These are phyloP conservation scores for Coreius guichenoti DNA, from an alignment of 2,797 vertebrate species.

Conservation along the genomic window DNA sequence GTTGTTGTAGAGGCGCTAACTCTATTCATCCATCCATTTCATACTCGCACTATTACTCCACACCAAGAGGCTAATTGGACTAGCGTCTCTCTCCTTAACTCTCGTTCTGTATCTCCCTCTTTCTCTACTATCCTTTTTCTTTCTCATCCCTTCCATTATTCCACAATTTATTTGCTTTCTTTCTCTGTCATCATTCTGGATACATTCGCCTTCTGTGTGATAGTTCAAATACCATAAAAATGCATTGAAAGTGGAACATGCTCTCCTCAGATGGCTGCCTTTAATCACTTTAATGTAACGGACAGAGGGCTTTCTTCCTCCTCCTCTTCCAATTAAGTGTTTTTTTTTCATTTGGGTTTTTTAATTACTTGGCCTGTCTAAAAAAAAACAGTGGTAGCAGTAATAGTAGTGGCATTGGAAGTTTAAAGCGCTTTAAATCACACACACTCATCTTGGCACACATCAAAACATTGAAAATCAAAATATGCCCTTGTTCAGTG, in stretches of 20 bases:
- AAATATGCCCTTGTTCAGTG: not conserved
- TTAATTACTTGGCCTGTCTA: slow-evolving; percentile 38
- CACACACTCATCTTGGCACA: not conserved
- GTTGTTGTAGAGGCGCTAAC: slow-evolving; percentile 42
- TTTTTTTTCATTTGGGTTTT: not conserved
- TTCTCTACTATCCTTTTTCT: not conserved
- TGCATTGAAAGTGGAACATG: slow-evolving; percentile 9
- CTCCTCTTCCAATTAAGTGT: slow-evolving; percentile 13
- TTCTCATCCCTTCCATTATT: not conserved
- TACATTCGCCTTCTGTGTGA: not conserved
- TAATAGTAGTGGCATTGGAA: not conserved
- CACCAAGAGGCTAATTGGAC: slow-evolving; percentile 56
- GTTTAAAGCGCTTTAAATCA: not conserved
- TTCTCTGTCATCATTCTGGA: not conserved
- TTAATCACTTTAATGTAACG: slow-evolving; percentile 33
- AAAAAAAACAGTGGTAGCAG: not conserved
- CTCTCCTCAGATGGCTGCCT: slow-evolving; percentile 7
- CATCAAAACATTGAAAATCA: slow-evolving; percentile 13
- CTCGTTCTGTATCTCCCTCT: not conserved
- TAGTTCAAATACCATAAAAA: slow-evolving; percentile 27
- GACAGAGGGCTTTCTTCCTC: not conserved
- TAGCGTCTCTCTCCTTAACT: slow-evolving; percentile 24
- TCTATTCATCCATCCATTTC: slow-evolving; percentile 55
- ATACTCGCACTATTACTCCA: slow-evolving; percentile 52
- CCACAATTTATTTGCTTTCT: not conserved